phyloP scores from a whole-genome alignment of 2,113 vertebrate genomes.

The Pachypanchax playfairii region DNA sequence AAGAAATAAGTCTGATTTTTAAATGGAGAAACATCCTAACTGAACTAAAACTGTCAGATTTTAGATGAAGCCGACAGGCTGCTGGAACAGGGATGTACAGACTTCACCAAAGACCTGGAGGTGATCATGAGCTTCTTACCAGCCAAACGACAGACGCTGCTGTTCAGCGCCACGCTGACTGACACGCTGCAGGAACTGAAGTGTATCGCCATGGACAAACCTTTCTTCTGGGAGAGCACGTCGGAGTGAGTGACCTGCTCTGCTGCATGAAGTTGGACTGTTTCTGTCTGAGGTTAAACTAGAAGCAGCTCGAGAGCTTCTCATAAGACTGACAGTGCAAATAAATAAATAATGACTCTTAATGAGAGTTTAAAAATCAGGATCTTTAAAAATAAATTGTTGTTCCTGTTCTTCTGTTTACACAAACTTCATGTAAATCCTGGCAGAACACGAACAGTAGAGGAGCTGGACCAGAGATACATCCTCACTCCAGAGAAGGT shows the following conservation, averaged over 20 bases:
- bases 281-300: no score
- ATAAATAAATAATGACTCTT: no score
- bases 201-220: constrained; percentile 86
- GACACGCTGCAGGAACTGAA: constrained; percentile 87
- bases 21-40: not conserved
- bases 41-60: constrained; percentile 76
- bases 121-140: constrained; percentile 84
- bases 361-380: no score
- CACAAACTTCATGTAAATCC: not conserved
- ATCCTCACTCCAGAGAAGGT: constrained; percentile 91
- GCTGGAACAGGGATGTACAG: constrained; percentile 90
- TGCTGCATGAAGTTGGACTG: no score
- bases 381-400: no score
- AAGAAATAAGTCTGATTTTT: no score
- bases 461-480: constrained; percentile 90
- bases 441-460: constrained; percentile 87
- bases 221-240: constrained; percentile 94
- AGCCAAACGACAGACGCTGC: constrained; percentile 84
- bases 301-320: no score
- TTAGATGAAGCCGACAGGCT: constrained; percentile 93
- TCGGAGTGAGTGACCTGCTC: constrained; percentile 82
- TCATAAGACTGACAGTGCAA: no score
- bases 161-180: constrained; percentile 94
- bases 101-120: constrained; percentile 92
- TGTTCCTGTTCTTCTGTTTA: no score